Evolutionary conservation across 1,140 invertebrate species (phyloP).

Genomic region (Cyclargus thomasi): DNA sequence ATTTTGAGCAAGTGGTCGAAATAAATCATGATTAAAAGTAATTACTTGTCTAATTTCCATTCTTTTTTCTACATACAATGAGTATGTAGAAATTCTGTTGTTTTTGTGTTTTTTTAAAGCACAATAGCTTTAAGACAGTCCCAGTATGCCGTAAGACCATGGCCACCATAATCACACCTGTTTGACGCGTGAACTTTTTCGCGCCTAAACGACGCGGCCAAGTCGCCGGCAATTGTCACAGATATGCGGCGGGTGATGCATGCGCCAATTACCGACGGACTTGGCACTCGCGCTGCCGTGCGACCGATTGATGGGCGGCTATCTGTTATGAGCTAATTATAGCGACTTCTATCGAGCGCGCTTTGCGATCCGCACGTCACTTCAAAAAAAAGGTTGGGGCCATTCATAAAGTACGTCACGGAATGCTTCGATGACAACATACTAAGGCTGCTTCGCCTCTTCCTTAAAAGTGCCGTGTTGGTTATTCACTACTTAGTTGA

Average conservation of each 20-base stretch:
- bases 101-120: too few relatives aligned
- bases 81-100: too few relatives aligned
- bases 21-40: too few relatives aligned
- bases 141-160: background rate
- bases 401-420: too few relatives aligned
- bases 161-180: background rate
- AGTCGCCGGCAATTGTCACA: background rate
- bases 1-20: background rate
- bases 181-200: constrained; percentile 6
- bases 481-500: too few relatives aligned
- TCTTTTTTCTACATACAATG: too few relatives aligned
- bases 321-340: background rate
- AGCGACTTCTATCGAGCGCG: background rate
- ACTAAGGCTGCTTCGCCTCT: too few relatives aligned
- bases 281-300: background rate
- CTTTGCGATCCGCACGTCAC: background rate
- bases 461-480: too few relatives aligned
- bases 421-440: too few relatives aligned
- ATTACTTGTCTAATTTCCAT: too few relatives aligned
- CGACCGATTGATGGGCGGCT: background rate
- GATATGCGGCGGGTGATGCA: constrained; percentile 5
- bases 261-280: background rate
- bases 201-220: background rate
- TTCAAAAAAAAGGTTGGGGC: too few relatives aligned
- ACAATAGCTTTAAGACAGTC: background rate